Evolutionary conservation across 2,113 vertebrate genomes (phyloP).

Genomic region (Piaya cayana): DNA sequence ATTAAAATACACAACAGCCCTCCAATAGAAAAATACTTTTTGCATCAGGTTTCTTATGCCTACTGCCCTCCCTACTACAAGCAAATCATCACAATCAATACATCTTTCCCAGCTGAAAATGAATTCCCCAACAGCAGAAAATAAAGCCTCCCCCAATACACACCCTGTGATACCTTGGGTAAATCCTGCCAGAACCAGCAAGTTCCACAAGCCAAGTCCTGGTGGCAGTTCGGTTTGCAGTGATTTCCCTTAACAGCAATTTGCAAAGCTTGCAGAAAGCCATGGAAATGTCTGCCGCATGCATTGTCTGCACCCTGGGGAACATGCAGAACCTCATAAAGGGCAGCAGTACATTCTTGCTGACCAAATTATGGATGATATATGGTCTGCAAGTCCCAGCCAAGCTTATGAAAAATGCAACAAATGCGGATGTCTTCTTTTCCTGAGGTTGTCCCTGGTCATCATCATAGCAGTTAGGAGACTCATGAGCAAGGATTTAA

Average conservation of each 20-base stretch:
- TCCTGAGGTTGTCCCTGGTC: background rate
- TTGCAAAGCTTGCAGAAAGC: background rate
- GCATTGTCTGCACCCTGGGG: background rate
- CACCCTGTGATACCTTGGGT: background rate
- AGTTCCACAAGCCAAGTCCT: background rate
- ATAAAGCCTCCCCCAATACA: background rate
- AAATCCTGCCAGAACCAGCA: background rate
- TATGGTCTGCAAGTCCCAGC: background rate
- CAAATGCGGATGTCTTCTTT: background rate
- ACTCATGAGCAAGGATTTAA: background rate
- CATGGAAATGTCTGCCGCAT: background rate
- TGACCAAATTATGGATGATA: background rate
- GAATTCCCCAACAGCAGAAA: background rate
- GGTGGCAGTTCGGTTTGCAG: background rate
- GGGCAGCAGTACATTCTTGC: background rate
- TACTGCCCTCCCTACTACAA: background rate
- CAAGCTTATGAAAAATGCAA: background rate
- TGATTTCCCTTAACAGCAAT: background rate
- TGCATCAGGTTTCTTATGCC: background rate
- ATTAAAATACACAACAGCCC: background rate
- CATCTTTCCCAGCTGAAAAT: background rate
- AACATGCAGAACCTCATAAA: background rate
- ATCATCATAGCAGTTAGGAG: background rate
- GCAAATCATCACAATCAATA: background rate
- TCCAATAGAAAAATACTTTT: constrained; percentile 19